These are phyloP conservation scores for Saccopteryx bilineata DNA, from an alignment of 2,113 vertebrate species.

Conservation along the genomic window DNA sequence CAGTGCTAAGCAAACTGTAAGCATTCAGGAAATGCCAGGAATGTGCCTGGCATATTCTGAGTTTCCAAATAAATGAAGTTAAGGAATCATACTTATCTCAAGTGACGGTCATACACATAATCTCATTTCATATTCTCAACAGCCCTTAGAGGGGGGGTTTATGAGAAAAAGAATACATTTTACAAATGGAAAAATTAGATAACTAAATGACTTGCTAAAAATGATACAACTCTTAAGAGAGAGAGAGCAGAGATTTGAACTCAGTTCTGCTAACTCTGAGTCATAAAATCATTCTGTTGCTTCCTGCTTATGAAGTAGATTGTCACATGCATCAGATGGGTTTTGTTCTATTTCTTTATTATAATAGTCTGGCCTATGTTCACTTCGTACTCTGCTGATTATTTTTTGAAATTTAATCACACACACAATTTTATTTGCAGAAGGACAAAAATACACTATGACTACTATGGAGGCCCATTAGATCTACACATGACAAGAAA, in stretches of 20 bases:
- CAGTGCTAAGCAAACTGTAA: not conserved
- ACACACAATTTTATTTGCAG: not conserved
- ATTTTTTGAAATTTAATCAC: slow-evolving; percentile 24
- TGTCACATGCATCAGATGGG: not conserved
- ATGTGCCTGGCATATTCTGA: not conserved
- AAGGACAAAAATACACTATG: not conserved
- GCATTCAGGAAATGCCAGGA: not conserved
- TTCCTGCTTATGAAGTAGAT: not conserved
- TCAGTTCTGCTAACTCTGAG: not conserved
- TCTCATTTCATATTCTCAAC: not conserved
- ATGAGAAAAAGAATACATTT: not conserved
- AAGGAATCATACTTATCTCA: not conserved
- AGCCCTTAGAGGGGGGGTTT: not conserved
- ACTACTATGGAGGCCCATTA: not conserved
- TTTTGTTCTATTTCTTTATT: not conserved
- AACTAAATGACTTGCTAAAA: not conserved
- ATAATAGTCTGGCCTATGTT: not conserved
- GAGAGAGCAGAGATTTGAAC: slow-evolving; percentile 28
- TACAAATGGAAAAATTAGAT: not conserved
- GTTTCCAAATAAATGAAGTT: slow-evolving; percentile 24
- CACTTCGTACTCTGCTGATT: not conserved
- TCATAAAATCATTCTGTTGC: not conserved
- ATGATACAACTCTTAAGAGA: not conserved
- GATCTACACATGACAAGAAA: not conserved
- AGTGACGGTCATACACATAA: not conserved